These are phyloP conservation scores for Lamellibrachia satsuma DNA, from an alignment of 2,888 invertebrate genomes.

Conservation along the genomic window DNA sequence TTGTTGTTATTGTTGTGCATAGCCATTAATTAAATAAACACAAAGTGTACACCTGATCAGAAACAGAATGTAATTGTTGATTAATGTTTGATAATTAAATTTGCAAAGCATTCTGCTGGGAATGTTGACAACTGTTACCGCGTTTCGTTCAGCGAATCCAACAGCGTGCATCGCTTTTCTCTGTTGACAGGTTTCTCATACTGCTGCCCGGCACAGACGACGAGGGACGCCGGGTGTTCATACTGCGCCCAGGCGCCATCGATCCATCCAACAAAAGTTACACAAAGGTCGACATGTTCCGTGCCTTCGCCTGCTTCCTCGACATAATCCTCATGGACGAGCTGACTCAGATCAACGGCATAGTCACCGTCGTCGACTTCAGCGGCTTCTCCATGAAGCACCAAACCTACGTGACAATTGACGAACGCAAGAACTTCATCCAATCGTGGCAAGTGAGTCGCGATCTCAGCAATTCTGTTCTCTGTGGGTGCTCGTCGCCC, in stretches of 20 bases:
- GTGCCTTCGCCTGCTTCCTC: slow-evolving; percentile 30
- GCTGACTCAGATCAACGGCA: slow-evolving; percentile 34
- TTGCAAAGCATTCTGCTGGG: no score
- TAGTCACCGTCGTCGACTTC: slow-evolving; percentile 35
- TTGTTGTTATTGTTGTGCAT: no score
- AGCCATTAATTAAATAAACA: no score
- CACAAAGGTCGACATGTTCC: slow-evolving; percentile 31
- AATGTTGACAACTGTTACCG: no score
- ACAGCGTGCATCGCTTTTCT: not conserved
- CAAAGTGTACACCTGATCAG: no score
- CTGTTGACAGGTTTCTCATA: slow-evolving; percentile 32
- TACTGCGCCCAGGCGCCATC: slow-evolving; percentile 32
- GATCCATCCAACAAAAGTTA: slow-evolving; percentile 31
- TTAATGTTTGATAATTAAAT: not conserved
- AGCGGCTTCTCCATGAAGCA: slow-evolving; percentile 37
- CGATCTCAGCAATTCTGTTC: not conserved
- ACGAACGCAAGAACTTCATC: slow-evolving; percentile 36
- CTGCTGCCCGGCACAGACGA: slow-evolving; percentile 31
- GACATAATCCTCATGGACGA: slow-evolving; percentile 32
- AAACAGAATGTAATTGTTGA: not conserved
- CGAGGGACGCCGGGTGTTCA: slow-evolving; percentile 27
- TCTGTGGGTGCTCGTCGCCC: not conserved
- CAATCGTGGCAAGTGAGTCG: slow-evolving; percentile 37
- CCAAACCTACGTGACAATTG: slow-evolving; percentile 30
- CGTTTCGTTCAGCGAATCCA: no score